Evolutionary conservation across 2,888 invertebrate species (phyloP).

Genomic region (Crepidodera aurea): DNA sequence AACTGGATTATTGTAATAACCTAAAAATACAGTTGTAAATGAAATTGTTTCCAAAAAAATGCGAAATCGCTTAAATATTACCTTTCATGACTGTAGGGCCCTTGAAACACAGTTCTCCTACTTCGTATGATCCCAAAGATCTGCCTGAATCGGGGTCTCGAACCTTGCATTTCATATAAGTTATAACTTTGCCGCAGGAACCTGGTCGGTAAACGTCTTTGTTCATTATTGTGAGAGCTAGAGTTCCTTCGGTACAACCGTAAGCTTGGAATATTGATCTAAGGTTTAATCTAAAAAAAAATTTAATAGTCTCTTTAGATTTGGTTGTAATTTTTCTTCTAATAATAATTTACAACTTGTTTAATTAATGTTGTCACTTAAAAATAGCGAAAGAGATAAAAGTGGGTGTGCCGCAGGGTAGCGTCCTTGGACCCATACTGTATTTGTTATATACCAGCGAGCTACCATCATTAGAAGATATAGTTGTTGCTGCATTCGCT

Average conservation of each 20-base stretch:
- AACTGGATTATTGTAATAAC: slow-evolving; percentile 75
- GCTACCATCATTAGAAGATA: too few species aligned
- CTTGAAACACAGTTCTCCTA: slow-evolving; percentile 84
- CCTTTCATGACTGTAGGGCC: slow-evolving; percentile 75
- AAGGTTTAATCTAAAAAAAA: slow-evolving; percentile 58
- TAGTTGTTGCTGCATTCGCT: too few species aligned
- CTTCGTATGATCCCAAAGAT: slow-evolving; percentile 68
- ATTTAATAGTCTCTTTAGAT: too few species aligned
- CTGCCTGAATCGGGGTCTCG: slow-evolving; percentile 70
- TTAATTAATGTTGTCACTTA: too few species aligned
- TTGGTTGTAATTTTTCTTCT: too few species aligned
- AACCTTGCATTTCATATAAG: slow-evolving; percentile 71
- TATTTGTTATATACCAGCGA: too few species aligned
- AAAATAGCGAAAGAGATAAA: too few species aligned
- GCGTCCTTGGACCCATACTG: too few species aligned
- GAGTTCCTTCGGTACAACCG: slow-evolving; percentile 79
- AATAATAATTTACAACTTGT: too few species aligned
- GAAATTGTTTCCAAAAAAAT: too few species aligned
- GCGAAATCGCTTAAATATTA: background rate
- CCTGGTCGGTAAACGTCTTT: slow-evolving; percentile 62
- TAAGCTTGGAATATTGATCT: slow-evolving; percentile 74
- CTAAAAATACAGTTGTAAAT: slow-evolving; percentile 58
- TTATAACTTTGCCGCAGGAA: slow-evolving; percentile 71
- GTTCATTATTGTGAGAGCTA: slow-evolving; percentile 61
- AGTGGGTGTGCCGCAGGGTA: too few species aligned